These are phyloP conservation scores for Rhagoletis pomonella DNA, from an alignment of 1,140 invertebrate genomes.

Conservation along the genomic window DNA sequence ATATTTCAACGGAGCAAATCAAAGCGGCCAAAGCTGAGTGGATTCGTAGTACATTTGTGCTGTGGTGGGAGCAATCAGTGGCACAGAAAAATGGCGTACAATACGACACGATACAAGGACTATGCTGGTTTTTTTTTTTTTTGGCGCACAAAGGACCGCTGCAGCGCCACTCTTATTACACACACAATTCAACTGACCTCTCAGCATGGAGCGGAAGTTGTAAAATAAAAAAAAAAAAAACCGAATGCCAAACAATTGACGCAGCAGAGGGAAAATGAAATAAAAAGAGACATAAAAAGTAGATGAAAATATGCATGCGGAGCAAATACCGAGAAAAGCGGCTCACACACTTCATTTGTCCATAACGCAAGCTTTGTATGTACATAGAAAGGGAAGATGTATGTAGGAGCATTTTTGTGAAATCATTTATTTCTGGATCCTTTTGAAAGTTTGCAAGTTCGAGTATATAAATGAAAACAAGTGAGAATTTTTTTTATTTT, in stretches of 20 bases:
- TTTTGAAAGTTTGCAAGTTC: no score
- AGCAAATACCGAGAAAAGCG: no score
- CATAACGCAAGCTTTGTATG: no score
- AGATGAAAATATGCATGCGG: no score
- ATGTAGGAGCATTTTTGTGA: no score
- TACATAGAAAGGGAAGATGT: no score
- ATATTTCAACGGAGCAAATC: conserved; percentile 50
- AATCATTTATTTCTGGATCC: no score
- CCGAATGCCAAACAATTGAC: background rate
- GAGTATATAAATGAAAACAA: no score
- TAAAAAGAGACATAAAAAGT: background rate
- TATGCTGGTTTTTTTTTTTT: background rate
- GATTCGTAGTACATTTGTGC: background rate
- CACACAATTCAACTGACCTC: conserved; percentile 10
- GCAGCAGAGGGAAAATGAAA: background rate
- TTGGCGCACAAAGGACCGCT: no score
- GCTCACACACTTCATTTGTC: no score
- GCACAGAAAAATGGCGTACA: conserved; percentile 40
- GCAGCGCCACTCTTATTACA: background rate
- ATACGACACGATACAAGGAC: background rate
- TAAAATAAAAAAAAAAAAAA: background rate
- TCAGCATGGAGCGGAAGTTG: conserved; percentile 24
- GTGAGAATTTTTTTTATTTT: no score
- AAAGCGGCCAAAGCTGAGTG: conserved; percentile 12
- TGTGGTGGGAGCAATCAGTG: background rate